Conservation (phyloP, 2,113 vertebrate species). For the Megaceryle maxima region DNA sequence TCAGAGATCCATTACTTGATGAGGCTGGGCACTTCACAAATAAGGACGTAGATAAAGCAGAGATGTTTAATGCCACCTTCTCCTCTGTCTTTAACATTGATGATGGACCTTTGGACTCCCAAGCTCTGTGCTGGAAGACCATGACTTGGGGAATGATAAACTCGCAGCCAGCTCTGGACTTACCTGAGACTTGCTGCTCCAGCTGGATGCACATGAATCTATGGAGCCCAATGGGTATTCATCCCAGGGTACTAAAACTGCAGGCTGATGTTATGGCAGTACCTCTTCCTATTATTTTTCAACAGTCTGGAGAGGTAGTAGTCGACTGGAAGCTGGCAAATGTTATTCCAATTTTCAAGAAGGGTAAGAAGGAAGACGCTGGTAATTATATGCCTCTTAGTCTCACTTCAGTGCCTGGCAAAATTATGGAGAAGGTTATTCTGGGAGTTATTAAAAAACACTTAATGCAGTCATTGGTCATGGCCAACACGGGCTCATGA, state of each 20-base stretch:
- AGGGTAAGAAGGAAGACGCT: background rate
- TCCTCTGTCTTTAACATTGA: background rate
- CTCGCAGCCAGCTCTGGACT: no score
- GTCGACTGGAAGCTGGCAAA: background rate
- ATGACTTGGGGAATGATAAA: no score
- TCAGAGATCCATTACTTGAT: background rate
- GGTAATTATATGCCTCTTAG: background rate
- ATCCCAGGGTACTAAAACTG: background rate
- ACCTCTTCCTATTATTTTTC: background rate
- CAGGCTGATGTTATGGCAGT: background rate
- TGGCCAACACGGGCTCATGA: background rate
- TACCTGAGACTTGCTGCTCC: no score
- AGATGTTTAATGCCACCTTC: background rate
- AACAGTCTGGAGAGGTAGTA: background rate
- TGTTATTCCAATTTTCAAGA: background rate
- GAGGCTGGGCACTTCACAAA: background rate
- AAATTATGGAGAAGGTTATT: background rate
- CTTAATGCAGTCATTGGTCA: background rate
- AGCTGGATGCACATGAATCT: background rate
- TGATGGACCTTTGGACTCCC: no score
- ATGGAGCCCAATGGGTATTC: background rate
- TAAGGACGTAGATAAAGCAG: background rate
- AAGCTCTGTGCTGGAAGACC: background rate
- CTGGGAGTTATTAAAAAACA: background rate
- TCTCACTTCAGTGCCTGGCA: background rate